Evolutionary conservation across 2,113 vertebrate species (phyloP), one percentile per base, ranked within the genome.

Genomic region (Bothrops jararaca): DNA sequence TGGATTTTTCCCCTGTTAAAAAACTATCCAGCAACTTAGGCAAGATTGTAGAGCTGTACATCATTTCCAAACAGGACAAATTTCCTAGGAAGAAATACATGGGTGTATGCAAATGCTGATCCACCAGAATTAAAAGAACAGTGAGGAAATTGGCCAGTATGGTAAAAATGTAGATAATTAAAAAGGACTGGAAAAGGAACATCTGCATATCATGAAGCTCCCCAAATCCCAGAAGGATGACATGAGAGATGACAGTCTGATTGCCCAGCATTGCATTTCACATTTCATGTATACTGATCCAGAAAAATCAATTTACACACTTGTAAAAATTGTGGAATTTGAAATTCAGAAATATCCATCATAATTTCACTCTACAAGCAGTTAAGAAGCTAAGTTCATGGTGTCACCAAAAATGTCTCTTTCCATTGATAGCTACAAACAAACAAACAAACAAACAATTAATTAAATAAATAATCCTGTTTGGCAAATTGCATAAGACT

Each of bases 201-300:
- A 91, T 57, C 4, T 93, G 88, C 2, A 95, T 69, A 22, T 93
- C 92, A 8, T 88, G 80, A 26, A 9, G 0, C 3, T 96, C 80
- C 39, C 91, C 92, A 90, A 97, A 97, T 91, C 96, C 96, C 18
- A 94, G 39, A 64, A 97, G 96, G 74, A 96, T 91, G 80, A 96
- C 96, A 94, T 95, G 95, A 69, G 74, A 95, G 60, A 58, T 29
- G 54, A 93, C 39, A n/a, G 95, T 96, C 42, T 93, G 64, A 69
- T 94, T 95, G 20, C 69, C 34, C 18, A 39, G 69, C 69, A 80
- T 80, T 39, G 18, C 6, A 22, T 39, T 80, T 39, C 15, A 39
- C 6, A 80, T 39, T 80, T 15, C 15, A 39, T 34, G 69, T 74
- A 39, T 13, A 74, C n/a, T 20, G n/a, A 2, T 39, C 15, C 69